Evolutionary conservation across 1,140 invertebrate species (phyloP), one percentile per base, ranked within the genome.

Genomic region (Callitettix versicolor): DNA sequence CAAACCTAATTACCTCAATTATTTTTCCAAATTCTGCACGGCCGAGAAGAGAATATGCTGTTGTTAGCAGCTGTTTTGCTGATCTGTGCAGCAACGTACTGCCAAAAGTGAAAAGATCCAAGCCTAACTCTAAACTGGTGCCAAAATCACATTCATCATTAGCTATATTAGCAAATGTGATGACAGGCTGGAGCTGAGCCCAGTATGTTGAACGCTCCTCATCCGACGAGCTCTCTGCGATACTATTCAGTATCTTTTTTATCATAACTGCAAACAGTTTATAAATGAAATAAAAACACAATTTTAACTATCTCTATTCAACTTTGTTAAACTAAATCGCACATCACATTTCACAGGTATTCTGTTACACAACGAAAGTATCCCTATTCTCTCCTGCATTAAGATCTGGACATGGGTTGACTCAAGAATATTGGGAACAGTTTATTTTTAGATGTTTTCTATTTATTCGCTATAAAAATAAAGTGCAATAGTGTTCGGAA

Each of bases 61-160:
- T 77, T 18, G 77, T 74, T 7, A 96, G 69, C 58, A 89, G 72
- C 57, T 75, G 75, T 24, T 79, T 64, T 1, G 81, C 74, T 47
- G 75, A 78, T 21, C 74, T 69, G 70, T 94, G 80, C 40, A 95
- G 73, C 52, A 76, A 70, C 48, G 76, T 67, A 52, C 80, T 68
- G 0, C 88, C 90, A 63, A 79, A 86, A 56, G 76, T 81, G 65
- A 96, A 91, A 15, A 95, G 67, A 70, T 92, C 82, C 33, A 92
- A 79, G 0, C 89, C 92, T 22, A 93, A 71, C 71, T 97, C 92
- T 1, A 96, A 65, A 4, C 88, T 86, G 47, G 88, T 91, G 1
- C 92, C 93, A 73, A 93, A 95, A 69, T 96, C 93, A 68, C 88
- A 91, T 69, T 96, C 93, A 68, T 96, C 93, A 58, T 86, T 84